Evolutionary conservation across 2,888 invertebrate species (phyloP).

Genomic region (Ceramica pisi): DNA sequence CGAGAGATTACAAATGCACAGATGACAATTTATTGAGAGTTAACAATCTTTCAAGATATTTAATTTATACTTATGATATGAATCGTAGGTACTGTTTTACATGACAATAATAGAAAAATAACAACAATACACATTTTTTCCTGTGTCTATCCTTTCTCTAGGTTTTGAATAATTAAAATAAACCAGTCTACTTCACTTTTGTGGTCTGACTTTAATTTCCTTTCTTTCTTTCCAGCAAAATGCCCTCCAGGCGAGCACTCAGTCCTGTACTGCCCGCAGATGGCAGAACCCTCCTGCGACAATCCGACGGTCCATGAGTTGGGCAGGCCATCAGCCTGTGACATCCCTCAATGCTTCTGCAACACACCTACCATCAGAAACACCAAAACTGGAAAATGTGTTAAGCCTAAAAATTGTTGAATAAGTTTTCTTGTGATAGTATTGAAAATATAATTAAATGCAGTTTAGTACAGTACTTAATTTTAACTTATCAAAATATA

Average conservation of each 20-base stretch:
- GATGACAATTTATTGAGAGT: too few relatives aligned
- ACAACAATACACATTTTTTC: too few relatives aligned
- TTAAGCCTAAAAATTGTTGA: conserved; percentile 68
- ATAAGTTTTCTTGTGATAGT: too few relatives aligned
- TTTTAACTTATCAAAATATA: too few relatives aligned
- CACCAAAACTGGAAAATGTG: conserved; percentile 74
- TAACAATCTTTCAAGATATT: too few relatives aligned
- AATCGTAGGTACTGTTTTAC: too few relatives aligned
- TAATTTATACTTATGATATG: too few relatives aligned
- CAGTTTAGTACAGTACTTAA: too few relatives aligned
- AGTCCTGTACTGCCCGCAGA: conserved; percentile 80
- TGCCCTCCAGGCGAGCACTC: conserved; percentile 80
- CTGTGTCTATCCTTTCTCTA: background rate
- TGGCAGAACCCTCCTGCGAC: conserved; percentile 77
- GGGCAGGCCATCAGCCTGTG: conserved; percentile 65
- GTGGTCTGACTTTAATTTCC: background rate
- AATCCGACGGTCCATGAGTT: conserved; percentile 74
- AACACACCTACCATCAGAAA: conserved; percentile 76
- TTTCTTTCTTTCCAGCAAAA: conserved; percentile 66
- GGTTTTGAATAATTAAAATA: background rate
- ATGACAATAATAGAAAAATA: background rate
- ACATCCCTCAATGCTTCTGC: conserved; percentile 81
- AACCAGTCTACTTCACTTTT: background rate
- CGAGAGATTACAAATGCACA: too few relatives aligned
- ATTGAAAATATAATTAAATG: too few relatives aligned